Conservation (phyloP, 2,797 vertebrate genomes). For the Coregonus ussuriensis region DNA sequence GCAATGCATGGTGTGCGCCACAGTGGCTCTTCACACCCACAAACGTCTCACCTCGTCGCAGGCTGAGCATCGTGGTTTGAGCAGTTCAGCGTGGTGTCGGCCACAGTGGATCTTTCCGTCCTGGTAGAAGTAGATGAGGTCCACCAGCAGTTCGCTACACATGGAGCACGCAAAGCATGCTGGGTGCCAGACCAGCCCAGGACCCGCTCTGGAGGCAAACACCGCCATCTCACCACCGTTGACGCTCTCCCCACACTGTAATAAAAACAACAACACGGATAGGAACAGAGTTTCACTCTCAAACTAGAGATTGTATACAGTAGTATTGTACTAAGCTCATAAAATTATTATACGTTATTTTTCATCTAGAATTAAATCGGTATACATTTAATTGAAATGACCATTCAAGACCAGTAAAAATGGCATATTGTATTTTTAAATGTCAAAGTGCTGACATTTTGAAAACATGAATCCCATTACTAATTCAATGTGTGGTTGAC, state of each 20-base stretch:
- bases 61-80: slow-evolving; percentile 96
- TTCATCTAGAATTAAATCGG: too few relatives aligned
- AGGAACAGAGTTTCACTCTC: neutral
- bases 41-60: slow-evolving; percentile 89
- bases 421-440: too few relatives aligned
- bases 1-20: neutral
- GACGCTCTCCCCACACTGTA: slow-evolving; percentile 79
- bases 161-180: slow-evolving; percentile 93
- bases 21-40: neutral
- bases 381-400: too few relatives aligned
- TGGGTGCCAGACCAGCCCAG: slow-evolving; percentile 92
- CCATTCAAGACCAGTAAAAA: too few relatives aligned
- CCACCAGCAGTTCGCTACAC: slow-evolving; percentile 91
- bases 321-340: neutral
- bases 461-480: neutral
- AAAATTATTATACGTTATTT: neutral
- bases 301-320: neutral
- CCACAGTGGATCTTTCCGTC: slow-evolving; percentile 97
- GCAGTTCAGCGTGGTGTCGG: slow-evolving; percentile 93
- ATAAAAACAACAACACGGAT: slow-evolving; percentile 19
- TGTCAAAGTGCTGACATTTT: too few relatives aligned
- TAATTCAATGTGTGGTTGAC: neutral
- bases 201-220: slow-evolving; percentile 87
- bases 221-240: slow-evolving; percentile 89
- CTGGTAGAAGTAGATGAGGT: slow-evolving; percentile 98